Evolutionary conservation across 2,888 invertebrate species (phyloP), one percentile per base, ranked within the genome.

Genomic region (Drosophila birchii): DNA sequence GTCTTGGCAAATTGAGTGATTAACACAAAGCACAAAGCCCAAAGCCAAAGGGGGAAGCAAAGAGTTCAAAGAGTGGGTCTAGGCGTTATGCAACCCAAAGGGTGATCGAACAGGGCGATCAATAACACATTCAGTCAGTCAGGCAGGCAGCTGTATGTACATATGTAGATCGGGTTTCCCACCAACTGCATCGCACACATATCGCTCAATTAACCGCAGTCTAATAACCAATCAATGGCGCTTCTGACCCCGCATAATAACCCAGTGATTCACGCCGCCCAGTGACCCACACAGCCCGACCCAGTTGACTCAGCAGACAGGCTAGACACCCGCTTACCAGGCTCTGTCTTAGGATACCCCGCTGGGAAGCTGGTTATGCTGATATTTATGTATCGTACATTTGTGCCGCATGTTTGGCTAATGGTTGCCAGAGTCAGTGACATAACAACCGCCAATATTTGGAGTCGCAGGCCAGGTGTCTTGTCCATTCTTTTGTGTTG

Each of bases 391-490:
- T 68, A 53, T 36, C 51, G 51, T 36, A 53, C 51, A 53, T 53
- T 53, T 53, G 67, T 49, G 55, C 68, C 51, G 29, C 51, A 44
- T 54, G 57, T 53, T 54, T 49, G 75, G 47, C 69, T 68, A 76
- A 75, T 75, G 70, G 47, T 44, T 32, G 5, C 12, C 41, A 18
- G 49, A 36, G 56, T 57, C 58, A 68, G 70, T 86, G 80, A 86
- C 86, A 80, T 66, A 80, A 80, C 78, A 69, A 66, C 75, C 75
- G 71, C 71, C 82, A 85, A 85, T 80, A 80, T 80, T 85, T 70
- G 62, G 67, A 62, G 67, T 26, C 66, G 45, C 43, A 41, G 69
- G 44, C 81, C 87, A 86, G 79, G 73, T 78, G 85, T 12, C 34
- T 47, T 20, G 71, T 49, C 36, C 71, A 58, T 68, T 68, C 68